Conservation (phyloP, 2,797 vertebrate species). For the Aselliscus stoliczkanus region DNA sequence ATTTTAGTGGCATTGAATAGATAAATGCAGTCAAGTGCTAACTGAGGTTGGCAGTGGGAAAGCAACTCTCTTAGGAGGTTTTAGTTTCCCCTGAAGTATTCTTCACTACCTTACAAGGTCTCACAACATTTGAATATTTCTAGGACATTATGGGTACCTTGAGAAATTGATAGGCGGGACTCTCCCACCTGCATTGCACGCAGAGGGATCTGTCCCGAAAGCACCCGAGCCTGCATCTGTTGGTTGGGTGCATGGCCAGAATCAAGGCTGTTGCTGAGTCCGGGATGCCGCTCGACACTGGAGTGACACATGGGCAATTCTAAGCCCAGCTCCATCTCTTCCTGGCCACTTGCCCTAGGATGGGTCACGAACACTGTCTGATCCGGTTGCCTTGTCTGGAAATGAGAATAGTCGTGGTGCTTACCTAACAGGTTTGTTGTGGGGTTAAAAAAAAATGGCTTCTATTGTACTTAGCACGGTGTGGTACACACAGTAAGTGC, state of each 20-base stretch:
- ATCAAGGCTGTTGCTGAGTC: background rate
- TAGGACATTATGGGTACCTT: background rate
- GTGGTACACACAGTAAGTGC: too few species aligned
- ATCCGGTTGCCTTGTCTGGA: background rate
- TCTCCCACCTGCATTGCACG: background rate
- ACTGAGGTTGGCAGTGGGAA: background rate
- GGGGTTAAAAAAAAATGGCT: background rate
- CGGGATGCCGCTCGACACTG: background rate
- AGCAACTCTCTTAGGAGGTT: background rate
- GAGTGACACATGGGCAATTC: background rate
- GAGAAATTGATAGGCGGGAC: background rate
- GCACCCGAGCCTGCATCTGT: background rate
- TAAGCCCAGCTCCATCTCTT: background rate
- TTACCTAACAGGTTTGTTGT: background rate
- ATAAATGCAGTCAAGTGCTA: background rate
- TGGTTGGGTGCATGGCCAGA: background rate
- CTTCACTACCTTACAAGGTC: background rate
- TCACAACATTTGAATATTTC: slow-evolving; percentile 2
- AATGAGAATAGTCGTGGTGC: background rate
- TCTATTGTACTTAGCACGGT: background rate
- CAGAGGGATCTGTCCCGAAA: background rate
- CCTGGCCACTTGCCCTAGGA: background rate
- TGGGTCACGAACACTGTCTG: too few species aligned
- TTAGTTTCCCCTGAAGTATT: background rate
- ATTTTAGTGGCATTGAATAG: background rate